Evolutionary conservation across 2,797 vertebrate genomes (phyloP), one percentile per base, ranked within the genome.

Genomic region (Eleutherodactylus coqui): DNA sequence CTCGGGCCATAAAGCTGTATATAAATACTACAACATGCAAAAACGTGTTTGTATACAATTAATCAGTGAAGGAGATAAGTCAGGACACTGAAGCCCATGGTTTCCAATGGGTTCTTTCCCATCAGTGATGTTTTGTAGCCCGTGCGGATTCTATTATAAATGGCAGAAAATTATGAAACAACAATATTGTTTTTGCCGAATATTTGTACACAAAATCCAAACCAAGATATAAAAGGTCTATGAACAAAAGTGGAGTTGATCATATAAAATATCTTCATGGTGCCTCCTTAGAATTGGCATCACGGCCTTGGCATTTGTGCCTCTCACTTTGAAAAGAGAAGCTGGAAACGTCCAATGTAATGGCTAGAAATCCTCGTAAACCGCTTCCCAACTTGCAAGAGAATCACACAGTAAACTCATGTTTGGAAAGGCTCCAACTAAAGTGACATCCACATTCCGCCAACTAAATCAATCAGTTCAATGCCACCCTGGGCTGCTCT

Each of bases 391-490:
- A 73, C 69, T 38, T 19, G 70, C 45, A 67, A 27, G 81, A 49
- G 29, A 49, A 75, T 27, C 41, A 47, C 69, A 67, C 60, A 27
- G 73, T 62, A 62, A 86, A 55, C 55, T 60, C 76, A 75, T 77
- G 75, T 60, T 70, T 86, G 85, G 79, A 55, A 51, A 34, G 14
- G 36, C n/a, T 72, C 85, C 85, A 87, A 53, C 27, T 67, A 9
- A 45, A 83, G 80, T 87, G 85, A 87, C 73, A 87, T 81, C 76
- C 69, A 69, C 55, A 43, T 58, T 58, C 49, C 70, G 85, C 75
- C 85, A 83, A 77, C 75, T 83, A 87, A 86, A 87, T 87, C 85
- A 87, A 83, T 87, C 85, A 83, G 80, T 62, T 83, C 85, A 87
- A 87, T 83, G 85, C 85, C 73, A 78, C 75, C 80, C 85, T 60